Conservation (phyloP, 92 coral and sea anemone genomes). For the Heliopora coerulea region DNA sequence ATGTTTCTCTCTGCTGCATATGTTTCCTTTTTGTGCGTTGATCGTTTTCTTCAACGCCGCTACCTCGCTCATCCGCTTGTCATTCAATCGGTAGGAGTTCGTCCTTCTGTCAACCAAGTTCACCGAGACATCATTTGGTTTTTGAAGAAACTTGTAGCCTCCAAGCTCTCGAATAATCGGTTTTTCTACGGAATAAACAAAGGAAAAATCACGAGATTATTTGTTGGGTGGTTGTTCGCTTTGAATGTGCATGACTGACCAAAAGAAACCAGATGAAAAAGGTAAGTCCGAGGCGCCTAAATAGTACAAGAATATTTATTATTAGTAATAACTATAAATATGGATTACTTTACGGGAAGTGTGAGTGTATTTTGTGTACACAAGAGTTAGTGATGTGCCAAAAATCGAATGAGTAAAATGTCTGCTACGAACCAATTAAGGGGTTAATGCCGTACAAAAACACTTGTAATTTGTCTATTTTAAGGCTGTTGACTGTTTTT, state of each 20-base stretch:
- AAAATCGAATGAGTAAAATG: too few species aligned
- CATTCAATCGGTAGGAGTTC: neutral
- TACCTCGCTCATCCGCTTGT: neutral
- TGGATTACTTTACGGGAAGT: too few species aligned
- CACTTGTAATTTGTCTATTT: too few species aligned
- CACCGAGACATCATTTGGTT: conserved; percentile 1
- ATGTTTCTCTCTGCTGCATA: conserved; percentile 23
- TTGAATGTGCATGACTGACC: too few species aligned
- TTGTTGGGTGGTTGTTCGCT: too few species aligned
- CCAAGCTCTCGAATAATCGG: conserved; percentile 34
- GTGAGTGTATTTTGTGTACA: too few species aligned
- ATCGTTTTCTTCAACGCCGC: conserved; percentile 12
- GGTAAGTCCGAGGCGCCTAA: neutral
- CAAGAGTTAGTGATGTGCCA: too few species aligned
- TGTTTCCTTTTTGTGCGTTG: conserved; percentile 13
- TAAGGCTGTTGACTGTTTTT: too few species aligned
- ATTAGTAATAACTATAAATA: too few species aligned
- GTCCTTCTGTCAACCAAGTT: neutral
- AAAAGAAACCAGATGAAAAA: neutral
- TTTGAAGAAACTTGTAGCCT: conserved; percentile 33
- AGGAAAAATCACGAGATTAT: neutral
- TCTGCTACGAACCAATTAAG: too few species aligned
- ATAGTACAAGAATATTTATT: neutral
- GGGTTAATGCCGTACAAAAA: too few species aligned
- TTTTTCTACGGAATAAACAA: conserved; percentile 6